Conservation (phyloP, 2,113 vertebrate genomes). For the Microcebus jonahi region DNA sequence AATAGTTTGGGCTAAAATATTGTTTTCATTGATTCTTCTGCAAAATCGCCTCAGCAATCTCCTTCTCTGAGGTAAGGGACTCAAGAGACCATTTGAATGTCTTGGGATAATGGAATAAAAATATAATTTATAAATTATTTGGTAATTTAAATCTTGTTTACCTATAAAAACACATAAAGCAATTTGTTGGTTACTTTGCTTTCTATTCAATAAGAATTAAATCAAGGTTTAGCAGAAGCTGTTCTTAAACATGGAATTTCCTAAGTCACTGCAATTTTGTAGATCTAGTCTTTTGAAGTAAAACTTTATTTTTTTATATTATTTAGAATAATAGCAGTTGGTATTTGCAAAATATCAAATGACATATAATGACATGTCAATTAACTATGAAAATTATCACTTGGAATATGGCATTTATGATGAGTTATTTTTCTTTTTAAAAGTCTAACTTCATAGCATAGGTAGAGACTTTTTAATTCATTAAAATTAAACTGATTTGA, state of each 20-base stretch:
- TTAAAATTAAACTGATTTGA: constrained; percentile 1
- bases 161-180: constrained; percentile 22
- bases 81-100: constrained; percentile 17
- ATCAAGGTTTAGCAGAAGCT: neutral
- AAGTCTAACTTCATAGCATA: neutral
- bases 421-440: neutral
- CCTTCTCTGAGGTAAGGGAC: neutral
- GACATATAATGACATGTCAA: neutral
- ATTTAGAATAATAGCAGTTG: neutral
- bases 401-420: neutral
- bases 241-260: constrained; percentile 55
- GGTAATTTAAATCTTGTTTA: constrained; percentile 38
- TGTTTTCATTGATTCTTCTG: constrained; percentile 55
- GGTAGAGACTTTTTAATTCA: neutral
- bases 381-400: neutral
- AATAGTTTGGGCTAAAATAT: constrained; percentile 43
- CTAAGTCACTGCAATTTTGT: constrained; percentile 1
- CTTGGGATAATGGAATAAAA: constrained; percentile 40
- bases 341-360: constrained; percentile 10
- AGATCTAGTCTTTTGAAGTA: neutral
- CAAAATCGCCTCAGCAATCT: constrained; percentile 42
- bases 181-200: constrained; percentile 40
- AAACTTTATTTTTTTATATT: neutral
- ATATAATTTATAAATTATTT: constrained; percentile 42
- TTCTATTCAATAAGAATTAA: constrained; percentile 59